Conservation (phyloP, 1,140 invertebrate species). For the Nasonia giraulti region DNA sequence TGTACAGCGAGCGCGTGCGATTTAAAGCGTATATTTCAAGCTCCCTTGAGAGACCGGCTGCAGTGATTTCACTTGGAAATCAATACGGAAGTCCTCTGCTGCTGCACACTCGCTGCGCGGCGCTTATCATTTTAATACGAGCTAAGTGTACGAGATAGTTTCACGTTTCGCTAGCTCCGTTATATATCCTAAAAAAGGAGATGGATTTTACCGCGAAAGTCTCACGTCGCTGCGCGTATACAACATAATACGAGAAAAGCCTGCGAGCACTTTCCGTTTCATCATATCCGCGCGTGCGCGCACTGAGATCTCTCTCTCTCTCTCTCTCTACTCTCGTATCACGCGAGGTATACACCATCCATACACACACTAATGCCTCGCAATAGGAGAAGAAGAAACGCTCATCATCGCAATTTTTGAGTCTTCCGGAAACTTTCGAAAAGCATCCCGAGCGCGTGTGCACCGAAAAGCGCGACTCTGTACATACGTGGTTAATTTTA, state of each 20-base stretch:
- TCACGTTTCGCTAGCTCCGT: constrained; percentile 1
- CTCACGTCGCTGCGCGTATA: neutral
- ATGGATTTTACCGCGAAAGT: too few species aligned
- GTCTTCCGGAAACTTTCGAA: constrained; percentile 31
- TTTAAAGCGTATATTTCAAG: neutral
- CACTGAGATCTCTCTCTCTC: neutral
- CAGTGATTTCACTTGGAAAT: constrained; percentile 42
- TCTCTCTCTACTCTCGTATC: neutral
- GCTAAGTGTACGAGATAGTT: neutral
- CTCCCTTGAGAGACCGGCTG: neutral
- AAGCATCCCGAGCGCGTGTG: neutral
- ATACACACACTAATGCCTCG: neutral
- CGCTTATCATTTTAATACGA: constrained; percentile 33
- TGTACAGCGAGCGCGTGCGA: neutral
- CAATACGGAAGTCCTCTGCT: constrained; percentile 33
- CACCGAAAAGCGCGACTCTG: neutral
- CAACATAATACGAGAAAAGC: neutral
- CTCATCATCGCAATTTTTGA: constrained; percentile 13
- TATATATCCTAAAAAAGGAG: constrained; percentile 20
- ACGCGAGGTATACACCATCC: neutral
- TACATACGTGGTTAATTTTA: constrained; percentile 10
- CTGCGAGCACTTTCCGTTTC: constrained; percentile 42
- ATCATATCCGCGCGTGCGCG: neutral
- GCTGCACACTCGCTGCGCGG: neutral
- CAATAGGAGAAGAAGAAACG: neutral